These are phyloP conservation scores for Synergus itoensis DNA, from an alignment of 2,888 invertebrate species.

Conservation along the genomic window DNA sequence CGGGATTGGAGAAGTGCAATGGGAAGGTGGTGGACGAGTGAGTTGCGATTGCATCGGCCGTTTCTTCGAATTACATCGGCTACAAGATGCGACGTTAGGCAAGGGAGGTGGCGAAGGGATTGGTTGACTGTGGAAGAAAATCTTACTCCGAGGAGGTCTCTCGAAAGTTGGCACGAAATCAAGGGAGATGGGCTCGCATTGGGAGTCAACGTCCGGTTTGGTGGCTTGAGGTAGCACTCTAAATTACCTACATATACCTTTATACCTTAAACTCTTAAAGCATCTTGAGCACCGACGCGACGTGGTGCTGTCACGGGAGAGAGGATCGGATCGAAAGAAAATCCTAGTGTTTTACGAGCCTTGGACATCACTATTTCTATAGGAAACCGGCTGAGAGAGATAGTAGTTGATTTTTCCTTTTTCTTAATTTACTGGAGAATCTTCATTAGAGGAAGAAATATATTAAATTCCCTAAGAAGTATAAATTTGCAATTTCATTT, in stretches of 20 bases:
- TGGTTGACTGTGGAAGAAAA: slow-evolving; percentile 51
- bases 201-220: slow-evolving; percentile 51
- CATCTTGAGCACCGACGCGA: slow-evolving; percentile 47
- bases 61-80: slow-evolving; percentile 54
- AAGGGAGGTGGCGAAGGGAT: slow-evolving; percentile 45
- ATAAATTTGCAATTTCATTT: background rate
- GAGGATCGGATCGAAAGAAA: slow-evolving; percentile 55
- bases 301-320: slow-evolving; percentile 51
- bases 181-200: slow-evolving; percentile 44
- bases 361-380: slow-evolving; percentile 53
- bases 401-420: background rate
- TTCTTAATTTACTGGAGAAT: background rate
- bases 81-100: slow-evolving; percentile 53
- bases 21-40: slow-evolving; percentile 48
- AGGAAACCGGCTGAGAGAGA: background rate
- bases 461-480: background rate
- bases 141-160: slow-evolving; percentile 48
- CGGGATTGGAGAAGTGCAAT: slow-evolving; percentile 41
- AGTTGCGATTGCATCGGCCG: slow-evolving; percentile 51
- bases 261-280: slow-evolving; percentile 31
- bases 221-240: slow-evolving; percentile 45
- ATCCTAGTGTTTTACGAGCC: slow-evolving; percentile 60
- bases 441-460: background rate
- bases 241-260: slow-evolving; percentile 51
- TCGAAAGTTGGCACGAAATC: slow-evolving; percentile 44